A percentile compares a stretch with the other conserved stretches of the same genome.
phyloP scores from a whole-genome alignment of 2,797 vertebrate genomes.

The Anas bernieri region DNA sequence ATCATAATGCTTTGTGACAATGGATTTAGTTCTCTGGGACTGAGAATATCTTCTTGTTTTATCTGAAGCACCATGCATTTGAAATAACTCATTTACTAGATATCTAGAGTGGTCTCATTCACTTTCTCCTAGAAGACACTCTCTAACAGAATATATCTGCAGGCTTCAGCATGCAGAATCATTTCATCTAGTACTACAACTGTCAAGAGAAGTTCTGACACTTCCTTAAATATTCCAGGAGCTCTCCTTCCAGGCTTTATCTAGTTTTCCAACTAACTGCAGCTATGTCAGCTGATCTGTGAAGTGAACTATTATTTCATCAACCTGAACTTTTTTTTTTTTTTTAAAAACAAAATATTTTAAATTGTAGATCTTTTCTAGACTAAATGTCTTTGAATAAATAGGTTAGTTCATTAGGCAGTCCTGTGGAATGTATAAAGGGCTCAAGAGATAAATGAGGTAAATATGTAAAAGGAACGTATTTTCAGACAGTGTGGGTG shows the following conservation, averaged over 20 bases:
- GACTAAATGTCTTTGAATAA: not conserved
- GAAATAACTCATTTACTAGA: not conserved
- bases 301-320: not conserved
- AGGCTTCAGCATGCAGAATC: not conserved
- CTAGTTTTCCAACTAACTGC: not conserved
- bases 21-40: not conserved
- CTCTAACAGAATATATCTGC: not conserved
- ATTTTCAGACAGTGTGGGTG: not conserved
- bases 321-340: too few relatives aligned
- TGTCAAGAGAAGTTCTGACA: not conserved
- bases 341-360: not conserved
- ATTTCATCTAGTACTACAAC: not conserved
- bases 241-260: not conserved
- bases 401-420: not conserved
- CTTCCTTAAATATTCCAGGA: not conserved
- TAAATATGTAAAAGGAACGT: not conserved
- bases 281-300: not conserved
- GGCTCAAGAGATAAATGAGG: not conserved
- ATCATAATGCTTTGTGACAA: conserved; percentile 36
- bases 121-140: not conserved
- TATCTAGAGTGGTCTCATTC: not conserved
- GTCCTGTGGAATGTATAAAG: not conserved
- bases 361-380: not conserved
- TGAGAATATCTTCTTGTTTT: not conserved
- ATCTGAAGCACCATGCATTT: not conserved